A percentile compares a stretch with the other conserved stretches of the same genome.
These are phyloP conservation scores for Empis livida DNA, from an alignment of 2,888 invertebrate genomes.

Conservation along the genomic window DNA sequence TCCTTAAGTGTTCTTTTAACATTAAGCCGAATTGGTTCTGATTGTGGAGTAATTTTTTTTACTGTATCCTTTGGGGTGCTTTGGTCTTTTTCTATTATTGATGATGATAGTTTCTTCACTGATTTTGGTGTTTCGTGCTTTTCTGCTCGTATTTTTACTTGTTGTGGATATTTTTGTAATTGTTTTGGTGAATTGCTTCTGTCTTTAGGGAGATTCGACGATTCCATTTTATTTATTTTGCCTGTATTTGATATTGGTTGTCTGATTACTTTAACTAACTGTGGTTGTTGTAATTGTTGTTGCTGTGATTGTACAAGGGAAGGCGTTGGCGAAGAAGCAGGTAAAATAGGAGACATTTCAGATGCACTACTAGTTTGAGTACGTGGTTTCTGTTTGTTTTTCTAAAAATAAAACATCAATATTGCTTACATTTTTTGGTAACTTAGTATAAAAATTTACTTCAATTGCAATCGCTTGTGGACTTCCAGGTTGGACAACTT, in stretches of 20 bases:
- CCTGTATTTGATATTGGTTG: constrained; percentile 3
- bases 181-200: constrained; percentile 15
- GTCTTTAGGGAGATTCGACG: too few species aligned
- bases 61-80: constrained; percentile 13
- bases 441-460: constrained; percentile 15
- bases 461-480: constrained; percentile 34
- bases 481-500: constrained; percentile 61
- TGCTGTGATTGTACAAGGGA: constrained; percentile 1
- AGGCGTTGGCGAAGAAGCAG: constrained; percentile 5
- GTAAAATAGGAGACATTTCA: constrained; percentile 6
- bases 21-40: constrained; percentile 64
- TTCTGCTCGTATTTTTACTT: constrained; percentile 16
- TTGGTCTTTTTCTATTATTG: constrained; percentile 10
- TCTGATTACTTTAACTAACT: neutral
- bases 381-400: constrained; percentile 16
- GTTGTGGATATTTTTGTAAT: constrained; percentile 27
- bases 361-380: constrained; percentile 9
- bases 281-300: neutral
- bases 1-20: constrained; percentile 66
- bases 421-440: too few species aligned
- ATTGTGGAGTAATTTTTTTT: constrained; percentile 22
- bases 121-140: constrained; percentile 10
- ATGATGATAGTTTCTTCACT: constrained; percentile 1
- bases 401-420: too few species aligned
- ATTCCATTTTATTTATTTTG: neutral